These are phyloP conservation scores for Masnerella sp. DNA, from an alignment of 2,888 invertebrate species.

Conservation along the genomic window DNA sequence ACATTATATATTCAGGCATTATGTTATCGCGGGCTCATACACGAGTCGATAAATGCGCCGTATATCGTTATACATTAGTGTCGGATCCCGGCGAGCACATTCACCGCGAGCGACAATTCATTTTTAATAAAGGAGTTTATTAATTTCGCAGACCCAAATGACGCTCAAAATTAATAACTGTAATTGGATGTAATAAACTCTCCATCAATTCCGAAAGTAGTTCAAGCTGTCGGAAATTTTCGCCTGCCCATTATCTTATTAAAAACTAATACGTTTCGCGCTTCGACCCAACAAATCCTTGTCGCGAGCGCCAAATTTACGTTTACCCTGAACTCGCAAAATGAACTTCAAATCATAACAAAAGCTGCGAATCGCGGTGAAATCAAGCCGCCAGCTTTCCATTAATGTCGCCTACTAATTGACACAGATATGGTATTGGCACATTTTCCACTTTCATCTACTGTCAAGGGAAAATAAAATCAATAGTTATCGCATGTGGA, in stretches of 20 bases:
- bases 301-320: no score
- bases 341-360: no score
- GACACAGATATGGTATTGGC: no score
- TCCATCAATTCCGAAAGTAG: conserved; percentile 20
- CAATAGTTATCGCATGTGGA: no score
- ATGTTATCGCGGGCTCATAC: conserved; percentile 44
- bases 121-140: conserved; percentile 39
- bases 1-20: conserved; percentile 28
- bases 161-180: conserved; percentile 23
- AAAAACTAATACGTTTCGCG: conserved; percentile 6
- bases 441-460: no score
- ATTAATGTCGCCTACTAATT: no score
- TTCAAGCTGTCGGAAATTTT: conserved; percentile 17
- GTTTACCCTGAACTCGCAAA: no score
- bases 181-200: conserved; percentile 30
- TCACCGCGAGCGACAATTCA: conserved; percentile 20
- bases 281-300: no score
- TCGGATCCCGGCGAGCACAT: conserved; percentile 27
- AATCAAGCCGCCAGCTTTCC: no score
- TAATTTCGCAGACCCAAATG: conserved; percentile 26
- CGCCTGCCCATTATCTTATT: conserved; percentile 1
- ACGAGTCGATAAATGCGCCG: conserved; percentile 39
- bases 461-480: no score
- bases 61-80: conserved; percentile 48
- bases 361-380: no score